Conservation (phyloP, 2,888 invertebrate species). For the Thyatira batis region DNA sequence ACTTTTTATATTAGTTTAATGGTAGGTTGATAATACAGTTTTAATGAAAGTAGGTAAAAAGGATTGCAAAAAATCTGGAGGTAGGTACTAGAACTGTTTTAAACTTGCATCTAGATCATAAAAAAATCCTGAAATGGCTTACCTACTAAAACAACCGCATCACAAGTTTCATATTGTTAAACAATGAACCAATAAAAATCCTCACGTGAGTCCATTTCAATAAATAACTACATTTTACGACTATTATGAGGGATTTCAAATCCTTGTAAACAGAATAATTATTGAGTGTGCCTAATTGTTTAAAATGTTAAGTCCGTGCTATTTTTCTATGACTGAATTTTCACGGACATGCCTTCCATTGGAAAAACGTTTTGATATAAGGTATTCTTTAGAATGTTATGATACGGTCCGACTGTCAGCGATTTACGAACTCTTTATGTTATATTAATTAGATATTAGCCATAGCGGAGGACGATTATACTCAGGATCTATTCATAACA, state of each 20-base stretch:
- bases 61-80: too few species aligned
- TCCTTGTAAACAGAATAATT: neutral
- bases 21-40: too few species aligned
- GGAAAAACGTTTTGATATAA: neutral
- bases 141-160: neutral
- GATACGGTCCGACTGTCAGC: neutral
- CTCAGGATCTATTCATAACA: neutral
- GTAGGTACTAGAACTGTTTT: too few species aligned
- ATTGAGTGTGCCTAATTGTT: neutral
- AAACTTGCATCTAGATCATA: neutral
- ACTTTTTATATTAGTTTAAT: too few species aligned
- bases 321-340: neutral
- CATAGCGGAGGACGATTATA: too few species aligned
- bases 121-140: neutral
- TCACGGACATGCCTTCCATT: neutral
- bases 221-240: neutral
- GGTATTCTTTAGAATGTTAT: too few species aligned
- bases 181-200: neutral
- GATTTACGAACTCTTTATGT: neutral
- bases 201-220: neutral
- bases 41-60: too few species aligned
- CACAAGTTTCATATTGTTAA: neutral
- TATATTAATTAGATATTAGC: neutral
- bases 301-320: neutral
- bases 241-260: neutral